These are phyloP conservation scores for Callithrix jacchus DNA, from an alignment of 2,113 vertebrate genomes.

Conservation along the genomic window DNA sequence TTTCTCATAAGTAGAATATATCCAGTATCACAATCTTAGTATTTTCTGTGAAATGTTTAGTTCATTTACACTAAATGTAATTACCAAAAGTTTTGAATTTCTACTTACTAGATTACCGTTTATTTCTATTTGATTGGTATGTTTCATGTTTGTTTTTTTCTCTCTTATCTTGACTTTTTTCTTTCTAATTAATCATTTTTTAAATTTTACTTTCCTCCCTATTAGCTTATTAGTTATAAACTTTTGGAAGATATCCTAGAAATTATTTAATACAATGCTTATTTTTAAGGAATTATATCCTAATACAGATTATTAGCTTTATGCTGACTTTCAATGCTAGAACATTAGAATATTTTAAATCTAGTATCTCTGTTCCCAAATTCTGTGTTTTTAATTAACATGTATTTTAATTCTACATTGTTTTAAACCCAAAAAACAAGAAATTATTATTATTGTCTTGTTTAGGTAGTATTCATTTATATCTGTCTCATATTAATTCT, in stretches of 20 bases:
- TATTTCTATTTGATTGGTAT: slow-evolving; percentile 42
- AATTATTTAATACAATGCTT: not conserved
- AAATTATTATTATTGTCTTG: not conserved
- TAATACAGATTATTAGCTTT: not conserved
- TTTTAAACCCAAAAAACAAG: not conserved
- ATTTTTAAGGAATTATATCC: slow-evolving; percentile 7
- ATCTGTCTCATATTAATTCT: not conserved
- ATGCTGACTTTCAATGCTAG: not conserved
- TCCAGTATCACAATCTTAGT: not conserved
- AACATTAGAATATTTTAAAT: slow-evolving; percentile 15
- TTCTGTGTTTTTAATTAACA: not conserved
- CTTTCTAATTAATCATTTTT: not conserved
- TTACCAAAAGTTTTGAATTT: slow-evolving; percentile 4
- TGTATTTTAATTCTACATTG: not conserved
- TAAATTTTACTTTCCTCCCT: not conserved
- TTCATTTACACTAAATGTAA: slow-evolving; percentile 25
- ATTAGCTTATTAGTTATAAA: not conserved
- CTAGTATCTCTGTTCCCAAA: not conserved
- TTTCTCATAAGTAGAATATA: not conserved
- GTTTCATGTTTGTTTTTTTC: slow-evolving; percentile 9
- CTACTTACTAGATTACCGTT: not conserved
- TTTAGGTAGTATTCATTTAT: not conserved
- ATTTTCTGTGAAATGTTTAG: slow-evolving; percentile 30
- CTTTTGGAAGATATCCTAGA: not conserved
- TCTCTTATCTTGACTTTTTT: slow-evolving; percentile 2